Conservation (phyloP, 2,888 invertebrate species). For the Trichopoda pennipes region DNA sequence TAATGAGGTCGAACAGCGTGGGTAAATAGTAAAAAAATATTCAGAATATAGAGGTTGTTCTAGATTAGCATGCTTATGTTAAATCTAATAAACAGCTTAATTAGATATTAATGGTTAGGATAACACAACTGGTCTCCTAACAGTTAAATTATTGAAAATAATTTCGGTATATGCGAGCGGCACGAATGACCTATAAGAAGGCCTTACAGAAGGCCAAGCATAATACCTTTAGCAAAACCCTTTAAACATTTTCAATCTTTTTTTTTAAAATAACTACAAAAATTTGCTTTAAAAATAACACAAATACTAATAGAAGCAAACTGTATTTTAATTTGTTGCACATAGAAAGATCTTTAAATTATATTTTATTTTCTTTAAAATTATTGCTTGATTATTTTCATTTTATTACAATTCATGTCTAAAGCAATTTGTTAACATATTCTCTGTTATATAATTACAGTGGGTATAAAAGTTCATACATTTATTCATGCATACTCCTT, state of each 20-base stretch:
- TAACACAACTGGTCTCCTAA: no score
- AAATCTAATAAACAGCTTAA: no score
- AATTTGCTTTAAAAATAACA: background rate
- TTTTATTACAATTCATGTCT: conserved; percentile 24
- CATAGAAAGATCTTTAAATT: conserved; percentile 31
- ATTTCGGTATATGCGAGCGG: no score
- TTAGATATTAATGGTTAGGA: no score
- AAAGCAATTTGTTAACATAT: conserved; percentile 61
- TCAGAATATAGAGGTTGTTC: no score
- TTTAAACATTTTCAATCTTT: background rate
- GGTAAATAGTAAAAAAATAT: no score
- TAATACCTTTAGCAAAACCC: no score
- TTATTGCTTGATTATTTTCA: conserved; percentile 23
- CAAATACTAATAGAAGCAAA: background rate
- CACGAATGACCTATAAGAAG: no score
- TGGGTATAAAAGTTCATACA: background rate
- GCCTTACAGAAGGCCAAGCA: no score
- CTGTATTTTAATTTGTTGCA: conserved; percentile 53
- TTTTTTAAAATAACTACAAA: background rate
- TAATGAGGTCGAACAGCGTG: no score
- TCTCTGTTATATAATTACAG: conserved; percentile 23
- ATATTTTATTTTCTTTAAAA: conserved; percentile 31
- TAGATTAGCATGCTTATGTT: no score
- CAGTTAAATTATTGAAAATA: no score
- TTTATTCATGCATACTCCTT: conserved; percentile 12